These are phyloP conservation scores for Bombus superbus DNA, from an alignment of 1,140 invertebrate genomes.

Conservation along the genomic window DNA sequence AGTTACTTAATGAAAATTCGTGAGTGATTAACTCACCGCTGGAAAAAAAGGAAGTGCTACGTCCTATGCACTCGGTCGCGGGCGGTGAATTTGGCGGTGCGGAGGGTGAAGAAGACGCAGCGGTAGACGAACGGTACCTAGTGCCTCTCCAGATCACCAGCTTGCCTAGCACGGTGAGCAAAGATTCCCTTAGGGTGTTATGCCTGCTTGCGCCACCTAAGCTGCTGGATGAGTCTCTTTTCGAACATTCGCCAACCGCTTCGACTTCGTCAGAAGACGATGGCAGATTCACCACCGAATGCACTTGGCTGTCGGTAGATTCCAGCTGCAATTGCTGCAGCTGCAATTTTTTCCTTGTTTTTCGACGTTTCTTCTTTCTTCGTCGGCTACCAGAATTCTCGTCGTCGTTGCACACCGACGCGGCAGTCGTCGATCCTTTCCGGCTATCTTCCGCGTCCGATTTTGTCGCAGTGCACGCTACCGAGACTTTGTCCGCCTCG, in stretches of 20 bases:
- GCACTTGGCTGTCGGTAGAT: slow-evolving; percentile 32
- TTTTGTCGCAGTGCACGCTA: slow-evolving; percentile 36
- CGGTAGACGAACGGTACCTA: slow-evolving; percentile 81
- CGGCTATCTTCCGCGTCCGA: slow-evolving; percentile 48
- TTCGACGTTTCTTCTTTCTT: slow-evolving; percentile 76
- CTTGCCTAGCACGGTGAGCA: slow-evolving; percentile 87
- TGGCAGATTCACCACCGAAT: slow-evolving; percentile 68
- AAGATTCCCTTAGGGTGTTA: slow-evolving; percentile 83
- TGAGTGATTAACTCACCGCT: slow-evolving; percentile 83
- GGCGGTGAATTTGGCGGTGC: slow-evolving; percentile 81
- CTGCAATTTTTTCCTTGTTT: slow-evolving; percentile 67
- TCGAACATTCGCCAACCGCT: slow-evolving; percentile 74
- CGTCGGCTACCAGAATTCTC: slow-evolving; percentile 42
- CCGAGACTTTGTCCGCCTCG: slow-evolving; percentile 47
- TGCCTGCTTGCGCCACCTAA: slow-evolving; percentile 76
- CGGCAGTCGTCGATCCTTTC: slow-evolving; percentile 60
- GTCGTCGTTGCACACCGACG: slow-evolving; percentile 41
- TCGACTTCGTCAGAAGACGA: slow-evolving; percentile 77
- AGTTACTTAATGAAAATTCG: neutral
- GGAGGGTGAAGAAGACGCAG: slow-evolving; percentile 71
- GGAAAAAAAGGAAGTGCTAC: slow-evolving; percentile 86
- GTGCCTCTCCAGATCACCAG: slow-evolving; percentile 85
- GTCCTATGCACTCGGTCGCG: slow-evolving; percentile 84
- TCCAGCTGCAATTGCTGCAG: slow-evolving; percentile 47
- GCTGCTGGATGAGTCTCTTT: slow-evolving; percentile 78